These are phyloP conservation scores for Cynopterus brachyotis DNA, from an alignment of 2,113 vertebrate genomes.

Conservation along the genomic window DNA sequence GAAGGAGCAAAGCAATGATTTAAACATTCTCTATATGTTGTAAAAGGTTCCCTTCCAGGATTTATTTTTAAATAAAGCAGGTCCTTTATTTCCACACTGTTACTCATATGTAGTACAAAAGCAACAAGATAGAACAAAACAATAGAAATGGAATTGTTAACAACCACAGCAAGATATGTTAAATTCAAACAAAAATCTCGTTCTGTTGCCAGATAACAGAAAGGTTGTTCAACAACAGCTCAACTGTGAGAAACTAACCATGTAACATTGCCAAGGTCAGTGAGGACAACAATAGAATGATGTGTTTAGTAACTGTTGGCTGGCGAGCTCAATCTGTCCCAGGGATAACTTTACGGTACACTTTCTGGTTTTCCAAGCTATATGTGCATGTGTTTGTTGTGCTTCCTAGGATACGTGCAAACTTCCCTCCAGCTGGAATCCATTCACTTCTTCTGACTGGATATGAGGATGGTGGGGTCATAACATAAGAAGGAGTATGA, in stretches of 20 bases:
- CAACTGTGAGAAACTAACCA: constrained; percentile 52
- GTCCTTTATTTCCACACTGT: constrained; percentile 21
- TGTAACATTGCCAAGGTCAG: constrained; percentile 60
- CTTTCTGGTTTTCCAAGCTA: background rate
- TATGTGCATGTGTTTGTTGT: background rate
- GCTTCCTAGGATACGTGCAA: background rate
- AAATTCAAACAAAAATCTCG: constrained; percentile 62
- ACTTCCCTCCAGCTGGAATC: background rate
- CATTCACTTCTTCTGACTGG: background rate
- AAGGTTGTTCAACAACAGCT: constrained; percentile 71
- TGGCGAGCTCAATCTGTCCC: constrained; percentile 69
- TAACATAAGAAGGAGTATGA: too few species aligned
- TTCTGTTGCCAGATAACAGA: constrained; percentile 69
- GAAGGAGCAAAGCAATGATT: background rate
- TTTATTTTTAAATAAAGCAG: constrained; percentile 42
- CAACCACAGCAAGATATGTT: constrained; percentile 32
- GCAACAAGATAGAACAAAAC: constrained; percentile 68
- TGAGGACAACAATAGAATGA: constrained; percentile 42
- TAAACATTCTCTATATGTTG: background rate
- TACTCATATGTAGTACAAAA: constrained; percentile 44
- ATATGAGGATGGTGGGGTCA: too few species aligned
- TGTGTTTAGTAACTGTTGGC: constrained; percentile 59
- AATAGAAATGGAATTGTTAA: background rate
- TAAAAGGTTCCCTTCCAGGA: constrained; percentile 54
- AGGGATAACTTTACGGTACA: background rate